Evolutionary conservation across 2,113 vertebrate genomes (phyloP).

Genomic region (Malaclemys terrapin): DNA sequence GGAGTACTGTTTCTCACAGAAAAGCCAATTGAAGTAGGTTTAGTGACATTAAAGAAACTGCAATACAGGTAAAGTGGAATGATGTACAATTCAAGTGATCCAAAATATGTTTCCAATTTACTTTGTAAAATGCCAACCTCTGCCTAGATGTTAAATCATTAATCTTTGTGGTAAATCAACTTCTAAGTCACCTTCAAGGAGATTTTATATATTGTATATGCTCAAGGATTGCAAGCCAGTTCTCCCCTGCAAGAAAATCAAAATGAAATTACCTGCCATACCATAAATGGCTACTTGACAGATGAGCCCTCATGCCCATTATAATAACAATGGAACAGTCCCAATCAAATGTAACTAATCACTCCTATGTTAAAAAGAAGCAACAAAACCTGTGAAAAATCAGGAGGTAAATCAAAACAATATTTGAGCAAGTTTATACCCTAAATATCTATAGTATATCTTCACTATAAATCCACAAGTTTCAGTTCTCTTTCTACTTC

Average conservation of each 20-base stretch:
- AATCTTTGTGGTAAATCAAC: conserved; percentile 62
- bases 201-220: conserved; percentile 31
- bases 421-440: not conserved
- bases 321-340: conserved; percentile 43
- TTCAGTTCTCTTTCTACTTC: not conserved
- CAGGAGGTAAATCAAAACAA: not conserved
- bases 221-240: conserved; percentile 57
- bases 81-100: not conserved
- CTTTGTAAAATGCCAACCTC: conserved; percentile 45
- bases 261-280: conserved; percentile 38
- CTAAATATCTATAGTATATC: not conserved
- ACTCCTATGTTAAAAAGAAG: not conserved
- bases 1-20: not conserved
- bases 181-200: conserved; percentile 44
- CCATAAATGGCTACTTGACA: conserved; percentile 48
- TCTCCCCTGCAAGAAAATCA: conserved; percentile 58
- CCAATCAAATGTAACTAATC: not conserved
- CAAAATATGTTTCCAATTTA: conserved; percentile 42
- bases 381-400: not conserved
- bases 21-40: not conserved
- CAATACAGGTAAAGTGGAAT: too few relatives aligned
- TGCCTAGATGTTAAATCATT: conserved; percentile 21
- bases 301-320: conserved; percentile 28
- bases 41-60: conserved; percentile 47
- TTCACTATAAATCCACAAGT: not conserved